A percentile compares a stretch with the other conserved stretches of the same genome.
Evolutionary conservation across 2,113 vertebrate species (phyloP).

Genomic region (Drymodes brunneopygia): DNA sequence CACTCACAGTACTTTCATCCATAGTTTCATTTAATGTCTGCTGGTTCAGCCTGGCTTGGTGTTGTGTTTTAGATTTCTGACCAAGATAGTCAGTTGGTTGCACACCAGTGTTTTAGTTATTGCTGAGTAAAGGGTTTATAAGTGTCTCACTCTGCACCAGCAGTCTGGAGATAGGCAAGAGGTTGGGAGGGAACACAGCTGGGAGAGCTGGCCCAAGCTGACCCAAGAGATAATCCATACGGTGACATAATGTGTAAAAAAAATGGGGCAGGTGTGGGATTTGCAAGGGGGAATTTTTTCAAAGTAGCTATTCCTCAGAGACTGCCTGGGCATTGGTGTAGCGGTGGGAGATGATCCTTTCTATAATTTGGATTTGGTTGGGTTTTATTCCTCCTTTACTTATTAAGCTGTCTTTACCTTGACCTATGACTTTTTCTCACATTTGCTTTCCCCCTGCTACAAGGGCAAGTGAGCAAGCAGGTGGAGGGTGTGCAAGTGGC

Average conservation of each 20-base stretch:
- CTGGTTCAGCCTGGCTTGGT: not conserved
- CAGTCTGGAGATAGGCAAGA: not conserved
- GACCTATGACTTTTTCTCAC: not conserved
- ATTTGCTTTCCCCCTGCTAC: not conserved
- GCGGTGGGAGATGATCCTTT: not conserved
- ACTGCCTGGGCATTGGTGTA: not conserved
- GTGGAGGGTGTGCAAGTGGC: not conserved
- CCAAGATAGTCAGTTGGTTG: not conserved
- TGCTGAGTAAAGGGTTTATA: not conserved
- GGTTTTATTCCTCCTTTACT: not conserved
- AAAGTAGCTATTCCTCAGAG: not conserved
- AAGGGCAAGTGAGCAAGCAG: not conserved
- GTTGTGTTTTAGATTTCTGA: not conserved
- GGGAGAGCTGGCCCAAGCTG: not conserved
- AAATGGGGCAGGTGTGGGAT: accelerated
- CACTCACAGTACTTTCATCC: not conserved
- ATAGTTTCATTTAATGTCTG: not conserved
- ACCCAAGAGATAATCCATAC: not conserved
- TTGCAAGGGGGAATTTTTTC: not conserved
- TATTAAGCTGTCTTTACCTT: not conserved
- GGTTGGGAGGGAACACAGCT: accelerated
- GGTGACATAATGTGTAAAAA: not conserved
- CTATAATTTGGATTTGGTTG: not conserved
- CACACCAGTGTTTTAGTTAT: not conserved
- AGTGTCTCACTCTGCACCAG: not conserved